phyloP scores from a whole-genome alignment of 2,888 invertebrate genomes.

The Glyphotaelius pellucidus region DNA sequence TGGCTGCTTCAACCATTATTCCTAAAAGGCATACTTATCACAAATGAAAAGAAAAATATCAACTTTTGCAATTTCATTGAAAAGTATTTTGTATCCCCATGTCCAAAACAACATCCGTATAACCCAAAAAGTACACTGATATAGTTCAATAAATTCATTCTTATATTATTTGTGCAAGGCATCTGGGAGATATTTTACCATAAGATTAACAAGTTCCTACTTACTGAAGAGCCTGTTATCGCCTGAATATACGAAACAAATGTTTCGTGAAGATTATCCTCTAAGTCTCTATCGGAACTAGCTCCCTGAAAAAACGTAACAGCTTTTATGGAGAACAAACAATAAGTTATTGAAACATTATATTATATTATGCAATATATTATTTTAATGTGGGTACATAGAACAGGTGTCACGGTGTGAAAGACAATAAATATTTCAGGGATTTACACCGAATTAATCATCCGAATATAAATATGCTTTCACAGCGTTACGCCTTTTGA shows the following conservation, averaged over 20 bases:
- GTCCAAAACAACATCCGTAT: background rate
- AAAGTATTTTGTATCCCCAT: background rate
- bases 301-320: constrained; percentile 61
- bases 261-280: constrained; percentile 63
- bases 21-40: background rate
- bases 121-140: background rate
- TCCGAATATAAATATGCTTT: background rate
- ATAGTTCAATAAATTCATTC: background rate
- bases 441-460: background rate
- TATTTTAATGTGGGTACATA: background rate
- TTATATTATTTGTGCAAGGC: background rate
- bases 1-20: background rate
- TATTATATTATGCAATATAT: background rate
- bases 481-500: background rate
- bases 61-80: background rate
- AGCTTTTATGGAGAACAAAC: constrained; percentile 44
- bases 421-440: background rate
- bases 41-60: background rate
- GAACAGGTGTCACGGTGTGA: background rate
- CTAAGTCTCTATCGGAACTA: constrained; percentile 61
- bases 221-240: constrained; percentile 63
- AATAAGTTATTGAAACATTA: background rate
- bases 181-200: background rate
- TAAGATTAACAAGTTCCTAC: constrained; percentile 49
- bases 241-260: constrained; percentile 64